These are phyloP conservation scores for Phalloptychus januarius DNA, from an alignment of 2,797 vertebrate species.

Conservation along the genomic window DNA sequence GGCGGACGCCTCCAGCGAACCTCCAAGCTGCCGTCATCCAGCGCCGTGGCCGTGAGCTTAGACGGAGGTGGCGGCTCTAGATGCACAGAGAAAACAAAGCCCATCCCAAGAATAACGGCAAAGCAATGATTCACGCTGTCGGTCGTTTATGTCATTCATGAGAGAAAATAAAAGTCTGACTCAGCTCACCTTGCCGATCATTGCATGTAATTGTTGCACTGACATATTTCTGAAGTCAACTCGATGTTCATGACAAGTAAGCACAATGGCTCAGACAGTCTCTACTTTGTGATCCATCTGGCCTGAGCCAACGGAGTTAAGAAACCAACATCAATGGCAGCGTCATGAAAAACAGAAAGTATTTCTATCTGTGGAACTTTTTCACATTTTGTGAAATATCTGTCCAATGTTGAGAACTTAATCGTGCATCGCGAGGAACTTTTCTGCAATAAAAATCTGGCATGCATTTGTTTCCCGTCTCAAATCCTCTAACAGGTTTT, in stretches of 20 bases:
- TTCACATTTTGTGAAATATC: too few relatives aligned
- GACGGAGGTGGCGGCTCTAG: constrained; percentile 50
- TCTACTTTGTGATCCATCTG: neutral
- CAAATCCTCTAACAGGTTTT: neutral
- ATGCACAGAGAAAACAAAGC: neutral
- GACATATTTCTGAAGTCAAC: neutral
- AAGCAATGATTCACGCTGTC: neutral
- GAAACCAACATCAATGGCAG: neutral
- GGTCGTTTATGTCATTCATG: neutral
- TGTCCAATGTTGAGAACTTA: neutral
- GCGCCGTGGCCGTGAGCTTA: constrained; percentile 26
- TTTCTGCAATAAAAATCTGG: neutral
- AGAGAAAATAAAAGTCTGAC: neutral
- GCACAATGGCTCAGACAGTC: neutral
- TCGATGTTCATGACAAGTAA: neutral
- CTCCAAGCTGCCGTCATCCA: constrained; percentile 57
- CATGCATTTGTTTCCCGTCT: neutral
- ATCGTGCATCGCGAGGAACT: too few relatives aligned
- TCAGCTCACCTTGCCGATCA: neutral
- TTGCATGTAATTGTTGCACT: neutral
- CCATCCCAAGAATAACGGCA: neutral
- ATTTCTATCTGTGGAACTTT: neutral
- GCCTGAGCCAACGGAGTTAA: neutral
- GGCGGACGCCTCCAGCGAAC: constrained; percentile 66
- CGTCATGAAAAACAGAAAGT: neutral